Evolutionary conservation across 2,888 invertebrate genomes (phyloP).

Genomic region (Parnassius glacialis): DNA sequence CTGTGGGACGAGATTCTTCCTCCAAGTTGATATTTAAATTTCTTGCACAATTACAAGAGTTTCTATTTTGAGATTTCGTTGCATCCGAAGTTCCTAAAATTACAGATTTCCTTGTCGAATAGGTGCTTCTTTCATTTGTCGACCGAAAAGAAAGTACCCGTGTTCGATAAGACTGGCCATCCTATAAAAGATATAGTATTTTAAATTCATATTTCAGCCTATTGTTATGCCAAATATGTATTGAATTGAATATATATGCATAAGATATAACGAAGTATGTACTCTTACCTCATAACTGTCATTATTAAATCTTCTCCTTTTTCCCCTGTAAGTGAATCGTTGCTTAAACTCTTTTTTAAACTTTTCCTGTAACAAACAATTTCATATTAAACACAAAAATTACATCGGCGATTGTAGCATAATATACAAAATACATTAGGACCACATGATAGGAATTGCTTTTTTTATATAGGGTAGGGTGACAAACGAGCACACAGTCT

Average conservation of each 20-base stretch:
- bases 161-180: conserved; percentile 71
- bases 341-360: conserved; percentile 89
- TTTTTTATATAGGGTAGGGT: no score
- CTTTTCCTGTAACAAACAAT: conserved; percentile 83
- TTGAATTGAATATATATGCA: neutral
- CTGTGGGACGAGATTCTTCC: conserved; percentile 51
- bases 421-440: no score
- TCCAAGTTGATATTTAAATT: conserved; percentile 44
- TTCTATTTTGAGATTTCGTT: conserved; percentile 49
- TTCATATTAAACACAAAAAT: neutral
- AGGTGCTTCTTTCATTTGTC: conserved; percentile 63
- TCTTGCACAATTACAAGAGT: conserved; percentile 56
- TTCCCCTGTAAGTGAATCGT: conserved; percentile 82
- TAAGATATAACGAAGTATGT: neutral
- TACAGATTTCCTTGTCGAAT: conserved; percentile 61
- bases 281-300: conserved; percentile 72
- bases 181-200: conserved; percentile 50
- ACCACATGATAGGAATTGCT: no score
- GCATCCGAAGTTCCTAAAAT: conserved; percentile 53
- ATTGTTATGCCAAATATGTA: neutral
- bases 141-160: conserved; percentile 70
- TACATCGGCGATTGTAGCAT: no score
- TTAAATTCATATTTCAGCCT: neutral
- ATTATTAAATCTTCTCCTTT: conserved; percentile 61
- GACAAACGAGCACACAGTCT: no score